Evolutionary conservation across 2,797 vertebrate species (phyloP).

Genomic region (Sciurus carolinensis): DNA sequence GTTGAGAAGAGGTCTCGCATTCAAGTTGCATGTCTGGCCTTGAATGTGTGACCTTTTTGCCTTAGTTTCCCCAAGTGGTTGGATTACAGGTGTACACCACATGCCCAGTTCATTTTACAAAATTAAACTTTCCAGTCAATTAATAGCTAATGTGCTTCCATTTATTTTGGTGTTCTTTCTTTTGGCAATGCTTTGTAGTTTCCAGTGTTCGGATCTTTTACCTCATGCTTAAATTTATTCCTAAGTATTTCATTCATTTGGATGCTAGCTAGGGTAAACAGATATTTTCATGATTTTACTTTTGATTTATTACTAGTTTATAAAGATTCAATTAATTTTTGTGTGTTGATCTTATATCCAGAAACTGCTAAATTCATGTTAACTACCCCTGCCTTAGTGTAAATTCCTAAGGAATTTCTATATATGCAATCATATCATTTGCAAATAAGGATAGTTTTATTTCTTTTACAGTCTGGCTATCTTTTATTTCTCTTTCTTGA

Average conservation of each 20-base stretch:
- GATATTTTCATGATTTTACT: constrained; percentile 11
- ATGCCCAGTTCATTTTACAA: not conserved
- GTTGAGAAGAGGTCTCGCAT: not conserved
- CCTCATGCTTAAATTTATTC: not conserved
- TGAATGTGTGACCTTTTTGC: not conserved
- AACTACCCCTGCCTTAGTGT: not conserved
- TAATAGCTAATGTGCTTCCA: not conserved
- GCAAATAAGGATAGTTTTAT: not conserved
- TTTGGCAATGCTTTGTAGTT: not conserved
- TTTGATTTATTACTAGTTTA: not conserved
- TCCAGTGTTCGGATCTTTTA: not conserved
- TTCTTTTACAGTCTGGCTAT: not conserved
- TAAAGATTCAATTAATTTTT: not conserved
- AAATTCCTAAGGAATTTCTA: not conserved
- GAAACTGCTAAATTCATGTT: not conserved
- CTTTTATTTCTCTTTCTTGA: not conserved
- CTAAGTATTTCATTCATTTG: constrained; percentile 6
- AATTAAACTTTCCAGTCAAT: not conserved
- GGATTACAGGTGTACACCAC: not conserved
- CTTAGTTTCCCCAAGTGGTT: not conserved
- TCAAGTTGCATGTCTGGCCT: not conserved
- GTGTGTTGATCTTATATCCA: not conserved
- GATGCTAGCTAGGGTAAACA: not conserved
- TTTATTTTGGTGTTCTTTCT: not conserved
- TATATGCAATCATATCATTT: not conserved